Conservation (phyloP, 2,113 vertebrate species). For the Xiphophorus maculatus region DNA sequence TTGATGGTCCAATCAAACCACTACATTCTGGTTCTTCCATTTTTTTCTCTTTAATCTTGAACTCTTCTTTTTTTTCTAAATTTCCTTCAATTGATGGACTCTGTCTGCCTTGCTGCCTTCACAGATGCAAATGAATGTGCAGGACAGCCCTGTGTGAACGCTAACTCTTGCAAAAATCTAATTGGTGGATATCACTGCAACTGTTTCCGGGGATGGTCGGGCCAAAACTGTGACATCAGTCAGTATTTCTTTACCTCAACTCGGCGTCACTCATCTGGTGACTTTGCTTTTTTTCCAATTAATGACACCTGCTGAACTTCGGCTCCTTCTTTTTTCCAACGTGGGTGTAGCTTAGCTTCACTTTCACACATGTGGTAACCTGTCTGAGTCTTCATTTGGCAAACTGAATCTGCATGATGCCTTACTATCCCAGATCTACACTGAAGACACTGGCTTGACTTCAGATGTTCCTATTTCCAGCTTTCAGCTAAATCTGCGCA, state of each 20-base stretch:
- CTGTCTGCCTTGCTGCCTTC: constrained; percentile 78
- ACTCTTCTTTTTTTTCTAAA: constrained; percentile 9
- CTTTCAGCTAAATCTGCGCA: constrained; percentile 43
- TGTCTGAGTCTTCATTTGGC: constrained; percentile 23
- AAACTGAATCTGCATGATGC: constrained; percentile 53
- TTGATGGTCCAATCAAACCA: background rate
- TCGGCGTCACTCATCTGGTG: constrained; percentile 14
- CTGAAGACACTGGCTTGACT: constrained; percentile 21
- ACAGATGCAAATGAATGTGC: constrained; percentile 99
- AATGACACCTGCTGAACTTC: constrained; percentile 11
- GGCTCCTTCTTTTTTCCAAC: constrained; percentile 39
- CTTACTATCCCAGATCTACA: background rate
- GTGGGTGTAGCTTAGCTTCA: constrained; percentile 29
- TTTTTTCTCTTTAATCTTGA: background rate
- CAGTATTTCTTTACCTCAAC: constrained; percentile 82
- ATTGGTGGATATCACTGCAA: constrained; percentile 99
- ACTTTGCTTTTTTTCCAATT: constrained; percentile 15
- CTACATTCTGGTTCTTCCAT: background rate
- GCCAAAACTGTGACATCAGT: constrained; percentile 97
- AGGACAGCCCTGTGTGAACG: constrained; percentile 91
- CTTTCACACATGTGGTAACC: constrained; percentile 55
- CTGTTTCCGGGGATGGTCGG: constrained; percentile 96
- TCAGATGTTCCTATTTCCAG: constrained; percentile 42
- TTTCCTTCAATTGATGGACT: constrained; percentile 57
- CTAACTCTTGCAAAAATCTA: constrained; percentile 98